Base-by-base conservation (phyloP, 2,888 invertebrate genomes). In the Andrena bucephala region DNA sequence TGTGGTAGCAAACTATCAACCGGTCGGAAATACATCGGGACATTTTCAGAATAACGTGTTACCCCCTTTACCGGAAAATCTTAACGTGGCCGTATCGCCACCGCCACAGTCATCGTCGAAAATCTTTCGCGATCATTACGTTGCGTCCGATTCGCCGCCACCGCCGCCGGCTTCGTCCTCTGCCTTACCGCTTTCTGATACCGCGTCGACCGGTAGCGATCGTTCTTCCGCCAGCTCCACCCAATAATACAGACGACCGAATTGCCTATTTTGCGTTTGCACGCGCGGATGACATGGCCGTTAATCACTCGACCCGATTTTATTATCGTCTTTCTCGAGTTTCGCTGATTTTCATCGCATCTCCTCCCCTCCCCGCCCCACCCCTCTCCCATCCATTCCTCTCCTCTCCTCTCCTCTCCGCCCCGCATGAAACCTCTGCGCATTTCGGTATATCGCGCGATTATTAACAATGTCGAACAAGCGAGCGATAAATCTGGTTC, bases 1-100 rank as follows among this genome's bases (percentile, higher is more conserved):
- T 85, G 97, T 98, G 0, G 98, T 98, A 0, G 97, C 97, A 20
- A 97, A 97, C 94, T 98, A 98, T 93, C 95, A 96, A 54, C 98
- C 98, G 0, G 96, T 97, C 0, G 98, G 97, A 33, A 98, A 98
- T 93, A 93, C 96, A 50, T 96, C 96, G 1, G 97, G 97, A 7
- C 95, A 95, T 31, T 98, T 97, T 93, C 95, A 96, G 90, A 95
- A 95, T 73, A 98, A 98, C 94, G 97, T 98, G n/a, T 94, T 96
- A 65, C 96, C 97, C 0, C 97, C 97, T 0, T 93, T 96, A 76
- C 96, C 96, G n/a, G 96, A 96, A 89, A 95, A 94, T 91, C 94
- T 95, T 85, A 95, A 95, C 33, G 73, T 89, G 10, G 94, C 95
- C 24, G 86, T 94, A 29, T 91, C 93, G 31, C 91, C 92, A 57